phyloP scores from a whole-genome alignment of 1,140 invertebrate genomes.

The Leptestheria dahalacensis region DNA sequence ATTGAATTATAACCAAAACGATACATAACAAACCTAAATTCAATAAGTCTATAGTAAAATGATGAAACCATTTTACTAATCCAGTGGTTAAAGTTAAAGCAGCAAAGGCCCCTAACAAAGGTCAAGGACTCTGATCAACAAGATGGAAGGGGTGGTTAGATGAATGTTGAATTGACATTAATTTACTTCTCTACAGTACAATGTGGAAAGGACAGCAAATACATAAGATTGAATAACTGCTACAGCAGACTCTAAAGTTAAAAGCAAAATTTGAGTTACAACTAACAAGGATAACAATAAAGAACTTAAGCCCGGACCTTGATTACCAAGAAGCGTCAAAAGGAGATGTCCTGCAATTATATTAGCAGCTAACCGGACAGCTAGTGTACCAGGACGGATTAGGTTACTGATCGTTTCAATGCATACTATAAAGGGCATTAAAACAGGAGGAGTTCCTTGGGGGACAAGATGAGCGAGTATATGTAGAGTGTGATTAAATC shows the following conservation, averaged over 20 bases:
- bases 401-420: constrained; percentile 30
- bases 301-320: constrained; percentile 22
- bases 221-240: constrained; percentile 40
- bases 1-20: constrained; percentile 36
- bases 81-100: constrained; percentile 30
- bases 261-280: constrained; percentile 31
- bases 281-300: constrained; percentile 29
- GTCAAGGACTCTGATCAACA: constrained; percentile 35
- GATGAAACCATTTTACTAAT: constrained; percentile 34
- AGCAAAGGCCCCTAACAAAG: constrained; percentile 31
- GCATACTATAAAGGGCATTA: constrained; percentile 34
- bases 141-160: constrained; percentile 21
- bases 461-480: constrained; percentile 46
- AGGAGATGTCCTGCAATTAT: constrained; percentile 50
- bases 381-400: constrained; percentile 45
- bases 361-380: constrained; percentile 45
- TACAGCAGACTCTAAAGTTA: constrained; percentile 35
- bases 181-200: constrained; percentile 35
- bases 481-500: constrained; percentile 28
- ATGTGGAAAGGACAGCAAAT: constrained; percentile 33
- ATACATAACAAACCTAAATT: constrained; percentile 30
- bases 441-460: constrained; percentile 34
- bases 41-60: constrained; percentile 30
- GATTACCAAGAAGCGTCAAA: constrained; percentile 35
- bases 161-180: constrained; percentile 19